Evolutionary conservation across 2,113 vertebrate genomes (phyloP), one percentile per base, ranked within the genome.

Genomic region (Pteropus alecto): DNA sequence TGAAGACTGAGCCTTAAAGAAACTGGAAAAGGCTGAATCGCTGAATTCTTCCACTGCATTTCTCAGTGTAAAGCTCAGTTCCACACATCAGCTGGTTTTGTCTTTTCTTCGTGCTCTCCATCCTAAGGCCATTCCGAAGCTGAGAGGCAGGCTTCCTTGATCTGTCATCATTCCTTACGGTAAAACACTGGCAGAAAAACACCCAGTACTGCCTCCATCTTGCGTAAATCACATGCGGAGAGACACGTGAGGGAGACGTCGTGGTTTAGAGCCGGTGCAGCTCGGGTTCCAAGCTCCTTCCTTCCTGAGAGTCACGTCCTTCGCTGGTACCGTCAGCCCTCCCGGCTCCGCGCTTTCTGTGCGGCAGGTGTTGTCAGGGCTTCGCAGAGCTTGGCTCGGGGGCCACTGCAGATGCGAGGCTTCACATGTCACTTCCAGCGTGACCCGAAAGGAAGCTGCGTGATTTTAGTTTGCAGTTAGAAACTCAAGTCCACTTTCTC

Each of bases 391-490:
- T 93, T 8, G 85, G 86, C 48, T 43, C 73, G 79, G 77, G 63
- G 24, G 24, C 28, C 61, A n/a, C 77, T 15, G 54, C 28, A 77
- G 87, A 87, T 33, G 38, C 41, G 18, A 35, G 38, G 38, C 54
- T 71, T 33, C 76, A 78, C 63, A 58, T 95, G 90, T 74, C 86
- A 79, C 88, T 81, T 97, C 96, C 82, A 67, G 65, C 41, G 93
- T 97, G 88, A 86, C 92, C 56, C 93, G 93, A 92, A 96, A 96
- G 76, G 90, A 94, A 97, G 87, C 73, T 54, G 51, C 74, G 91
- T 91, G 93, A 87, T 63, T 84, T 96, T 48, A 93, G 71, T 67
- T 95, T 96, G 56, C 16, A 96, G 70, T 93, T 97, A 81, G 81
- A 87, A 96, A 90, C 88, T 70, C 41, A 15, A 95, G 87, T 58